phyloP scores from a whole-genome alignment of 1,140 invertebrate genomes.

The Lordiphosa collinella region DNA sequence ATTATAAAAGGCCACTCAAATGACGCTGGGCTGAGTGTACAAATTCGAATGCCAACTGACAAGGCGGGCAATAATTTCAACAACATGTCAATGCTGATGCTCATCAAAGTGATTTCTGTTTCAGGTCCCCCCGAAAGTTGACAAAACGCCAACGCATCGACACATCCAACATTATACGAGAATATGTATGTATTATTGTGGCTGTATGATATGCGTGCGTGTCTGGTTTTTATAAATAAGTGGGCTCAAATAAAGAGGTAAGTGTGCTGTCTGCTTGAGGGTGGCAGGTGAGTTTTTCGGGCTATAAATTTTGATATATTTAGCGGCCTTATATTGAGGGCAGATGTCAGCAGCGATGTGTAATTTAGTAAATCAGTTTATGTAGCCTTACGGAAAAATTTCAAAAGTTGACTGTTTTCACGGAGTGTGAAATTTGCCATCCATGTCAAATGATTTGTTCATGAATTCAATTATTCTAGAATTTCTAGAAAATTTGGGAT shows the following conservation, averaged over 20 bases:
- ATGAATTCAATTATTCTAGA: too few species aligned
- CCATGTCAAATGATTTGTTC: too few species aligned
- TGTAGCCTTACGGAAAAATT: not conserved
- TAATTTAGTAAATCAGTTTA: constrained; percentile 21
- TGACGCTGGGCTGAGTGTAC: constrained; percentile 49
- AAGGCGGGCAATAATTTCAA: constrained; percentile 71
- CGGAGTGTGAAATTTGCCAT: too few species aligned
- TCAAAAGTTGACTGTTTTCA: not conserved
- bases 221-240: constrained; percentile 73
- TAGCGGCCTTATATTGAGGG: constrained; percentile 35
- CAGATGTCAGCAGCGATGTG: constrained; percentile 35
- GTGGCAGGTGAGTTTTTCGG: constrained; percentile 61
- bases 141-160: constrained; percentile 63
- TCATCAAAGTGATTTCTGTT: constrained; percentile 70
- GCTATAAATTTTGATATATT: constrained; percentile 52
- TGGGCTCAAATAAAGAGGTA: constrained; percentile 61
- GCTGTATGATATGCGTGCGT: constrained; percentile 48
- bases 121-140: constrained; percentile 35
- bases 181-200: constrained; percentile 4
- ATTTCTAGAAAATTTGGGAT: too few species aligned
- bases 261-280: constrained; percentile 27
- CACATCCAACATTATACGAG: constrained; percentile 2
- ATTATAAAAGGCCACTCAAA: constrained; percentile 58
- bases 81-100: constrained; percentile 70
- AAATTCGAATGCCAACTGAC: constrained; percentile 63